Conservation (phyloP, 2,797 vertebrate genomes). For the Hemibagrus guttatus region DNA sequence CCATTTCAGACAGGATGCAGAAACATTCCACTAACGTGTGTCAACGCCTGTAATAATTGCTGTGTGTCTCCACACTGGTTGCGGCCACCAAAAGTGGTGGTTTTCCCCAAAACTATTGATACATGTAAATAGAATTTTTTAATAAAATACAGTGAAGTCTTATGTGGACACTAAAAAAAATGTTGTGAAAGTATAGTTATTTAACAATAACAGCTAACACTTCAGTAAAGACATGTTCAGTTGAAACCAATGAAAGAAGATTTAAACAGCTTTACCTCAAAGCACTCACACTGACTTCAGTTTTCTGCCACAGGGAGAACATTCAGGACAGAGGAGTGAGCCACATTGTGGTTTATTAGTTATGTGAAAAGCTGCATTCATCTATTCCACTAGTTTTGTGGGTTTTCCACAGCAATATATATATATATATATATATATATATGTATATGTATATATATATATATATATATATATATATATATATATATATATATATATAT, state of each 20-base stretch:
- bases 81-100: not conserved
- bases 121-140: not conserved
- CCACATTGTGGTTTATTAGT: not conserved
- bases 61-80: not conserved
- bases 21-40: not conserved
- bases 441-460: no score
- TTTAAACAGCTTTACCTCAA: not conserved
- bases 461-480: no score
- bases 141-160: not conserved
- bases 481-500: no score
- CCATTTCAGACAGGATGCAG: not conserved
- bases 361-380: slow-evolving; percentile 2
- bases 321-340: not conserved
- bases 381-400: no score
- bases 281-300: no score
- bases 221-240: not conserved
- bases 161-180: not conserved
- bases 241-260: not conserved
- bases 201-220: not conserved
- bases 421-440: no score
- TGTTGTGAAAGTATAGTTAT: not conserved
- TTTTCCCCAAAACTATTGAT: not conserved
- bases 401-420: no score
- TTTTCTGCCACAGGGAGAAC: not conserved
- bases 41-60: not conserved